A percentile compares a stretch with the other conserved stretches of the same genome.
These are phyloP conservation scores for Fukomys damarensis DNA, from an alignment of 2,113 vertebrate genomes.

Conservation along the genomic window DNA sequence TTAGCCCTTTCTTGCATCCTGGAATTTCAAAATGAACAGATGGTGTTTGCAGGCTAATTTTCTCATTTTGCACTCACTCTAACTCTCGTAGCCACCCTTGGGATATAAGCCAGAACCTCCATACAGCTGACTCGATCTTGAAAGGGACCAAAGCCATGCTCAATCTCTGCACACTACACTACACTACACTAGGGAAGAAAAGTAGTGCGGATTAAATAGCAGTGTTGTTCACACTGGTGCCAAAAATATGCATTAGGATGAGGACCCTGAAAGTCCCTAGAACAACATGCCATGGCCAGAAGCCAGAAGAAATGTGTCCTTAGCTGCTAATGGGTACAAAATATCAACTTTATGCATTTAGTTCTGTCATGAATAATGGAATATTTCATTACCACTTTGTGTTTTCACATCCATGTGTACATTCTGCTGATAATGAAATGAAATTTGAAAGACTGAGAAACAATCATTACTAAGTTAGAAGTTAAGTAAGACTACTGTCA, in stretches of 20 bases:
- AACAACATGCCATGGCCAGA: background rate
- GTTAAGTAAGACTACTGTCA: background rate
- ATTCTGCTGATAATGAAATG: background rate
- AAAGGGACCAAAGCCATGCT: background rate
- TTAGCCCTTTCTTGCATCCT: too few species aligned
- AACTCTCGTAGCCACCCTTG: too few species aligned
- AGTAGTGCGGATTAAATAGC: background rate
- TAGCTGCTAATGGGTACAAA: background rate
- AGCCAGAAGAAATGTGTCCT: rapidly evolving
- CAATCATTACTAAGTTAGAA: background rate
- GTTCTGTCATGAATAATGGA: background rate
- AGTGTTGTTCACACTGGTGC: background rate
- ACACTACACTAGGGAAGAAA: background rate
- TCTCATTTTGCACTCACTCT: background rate
- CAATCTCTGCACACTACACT: background rate
- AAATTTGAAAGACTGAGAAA: background rate
- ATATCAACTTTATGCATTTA: too few species aligned
- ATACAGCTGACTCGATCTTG: background rate
- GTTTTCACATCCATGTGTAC: background rate
- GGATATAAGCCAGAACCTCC: background rate
- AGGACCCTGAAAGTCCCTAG: background rate
- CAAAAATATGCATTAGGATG: background rate
- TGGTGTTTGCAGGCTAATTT: background rate
- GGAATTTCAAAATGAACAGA: background rate
- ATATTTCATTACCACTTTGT: background rate